Conservation (phyloP, 2,797 vertebrate genomes). For the Chiloscyllium punctatum region DNA sequence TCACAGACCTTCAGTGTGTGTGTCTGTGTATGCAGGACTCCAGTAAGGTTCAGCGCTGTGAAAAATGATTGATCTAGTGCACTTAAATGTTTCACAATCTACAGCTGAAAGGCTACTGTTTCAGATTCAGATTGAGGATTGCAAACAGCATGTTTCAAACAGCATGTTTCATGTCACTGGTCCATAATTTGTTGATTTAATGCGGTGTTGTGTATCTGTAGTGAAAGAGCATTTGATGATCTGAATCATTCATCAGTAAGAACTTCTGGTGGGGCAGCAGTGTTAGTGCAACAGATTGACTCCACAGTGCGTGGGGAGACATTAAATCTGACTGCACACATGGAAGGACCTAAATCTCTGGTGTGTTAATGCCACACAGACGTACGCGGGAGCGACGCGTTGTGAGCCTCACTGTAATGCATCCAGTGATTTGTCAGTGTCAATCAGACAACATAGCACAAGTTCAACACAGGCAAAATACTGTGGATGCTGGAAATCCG, state of each 20-base stretch:
- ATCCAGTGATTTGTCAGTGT: not conserved
- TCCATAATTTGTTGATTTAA: not conserved
- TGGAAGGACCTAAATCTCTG: not conserved
- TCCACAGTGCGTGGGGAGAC: not conserved
- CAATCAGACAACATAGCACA: not conserved
- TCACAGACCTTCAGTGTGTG: not conserved
- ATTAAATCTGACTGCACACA: not conserved
- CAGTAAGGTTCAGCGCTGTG: not conserved
- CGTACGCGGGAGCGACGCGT: too few relatives aligned
- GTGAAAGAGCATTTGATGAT: not conserved
- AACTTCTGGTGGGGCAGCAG: not conserved
- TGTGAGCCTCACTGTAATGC: not conserved
- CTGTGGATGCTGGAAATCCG: too few relatives aligned
- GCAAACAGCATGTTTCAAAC: not conserved
- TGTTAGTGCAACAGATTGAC: not conserved
- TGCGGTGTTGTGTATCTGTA: not conserved
- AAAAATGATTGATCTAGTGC: not conserved
- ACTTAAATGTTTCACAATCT: not conserved
- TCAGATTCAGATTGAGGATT: not conserved
- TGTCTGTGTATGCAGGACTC: not conserved
- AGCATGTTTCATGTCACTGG: too few relatives aligned
- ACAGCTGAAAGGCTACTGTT: not conserved
- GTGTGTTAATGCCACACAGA: too few relatives aligned
- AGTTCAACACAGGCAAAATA: too few relatives aligned
- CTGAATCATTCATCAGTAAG: not conserved